phyloP scores from a whole-genome alignment of 1,140 invertebrate species.

The Diachasma alloeum region DNA sequence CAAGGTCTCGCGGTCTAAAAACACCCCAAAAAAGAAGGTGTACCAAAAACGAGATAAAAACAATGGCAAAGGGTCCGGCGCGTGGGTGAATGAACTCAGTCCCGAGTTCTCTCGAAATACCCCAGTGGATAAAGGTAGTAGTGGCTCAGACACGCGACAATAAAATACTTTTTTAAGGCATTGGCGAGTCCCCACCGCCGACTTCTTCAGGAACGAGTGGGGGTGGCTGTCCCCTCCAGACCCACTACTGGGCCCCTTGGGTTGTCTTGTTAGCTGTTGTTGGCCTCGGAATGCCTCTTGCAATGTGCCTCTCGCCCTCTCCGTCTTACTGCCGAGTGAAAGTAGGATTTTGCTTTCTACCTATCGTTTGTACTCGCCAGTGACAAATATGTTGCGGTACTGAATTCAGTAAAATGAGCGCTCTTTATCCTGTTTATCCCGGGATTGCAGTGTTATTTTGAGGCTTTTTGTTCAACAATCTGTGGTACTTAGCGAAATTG shows the following conservation, averaged over 20 bases:
- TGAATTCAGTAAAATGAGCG: constrained; percentile 28
- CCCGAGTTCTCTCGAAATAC: not conserved
- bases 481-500: not conserved
- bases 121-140: not conserved
- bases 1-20: not conserved
- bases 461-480: constrained; percentile 7
- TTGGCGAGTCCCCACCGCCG: not conserved
- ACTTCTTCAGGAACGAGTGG: not conserved
- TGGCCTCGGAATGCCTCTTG: constrained; percentile 59
- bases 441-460: not conserved
- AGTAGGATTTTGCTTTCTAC: constrained; percentile 64
- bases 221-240: not conserved
- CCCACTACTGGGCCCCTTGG: not conserved
- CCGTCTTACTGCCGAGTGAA: constrained; percentile 50
- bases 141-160: constrained; percentile 28
- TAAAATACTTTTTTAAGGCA: constrained; percentile 7
- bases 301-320: constrained; percentile 40
- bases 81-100: constrained; percentile 26
- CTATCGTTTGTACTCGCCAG: constrained; percentile 39
- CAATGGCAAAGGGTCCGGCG: not conserved
- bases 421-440: not conserved
- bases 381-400: constrained; percentile 51
- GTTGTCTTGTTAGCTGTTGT: not conserved
- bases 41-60: constrained; percentile 3
- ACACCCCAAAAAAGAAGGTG: constrained; percentile 3